Conservation (phyloP, 2,113 vertebrate genomes). For the Pelodiscus sinensis region DNA sequence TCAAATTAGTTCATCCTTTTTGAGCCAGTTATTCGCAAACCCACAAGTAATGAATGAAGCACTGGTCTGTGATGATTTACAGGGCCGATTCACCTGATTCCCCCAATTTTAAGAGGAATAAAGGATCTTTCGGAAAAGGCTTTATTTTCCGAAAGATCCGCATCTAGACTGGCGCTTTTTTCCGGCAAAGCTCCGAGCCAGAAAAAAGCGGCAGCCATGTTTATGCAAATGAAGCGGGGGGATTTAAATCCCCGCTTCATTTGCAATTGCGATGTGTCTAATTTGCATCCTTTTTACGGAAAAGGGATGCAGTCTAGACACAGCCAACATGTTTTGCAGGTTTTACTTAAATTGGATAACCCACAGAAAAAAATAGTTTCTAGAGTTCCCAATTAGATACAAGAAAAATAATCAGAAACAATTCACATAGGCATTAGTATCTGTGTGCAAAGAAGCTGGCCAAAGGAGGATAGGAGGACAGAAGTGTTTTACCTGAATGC, state of each 20-base stretch:
- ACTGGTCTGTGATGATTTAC: neutral
- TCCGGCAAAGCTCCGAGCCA: too few relatives aligned
- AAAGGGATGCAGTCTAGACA: too few relatives aligned
- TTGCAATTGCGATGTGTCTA: too few relatives aligned
- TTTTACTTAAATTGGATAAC: conserved; percentile 34
- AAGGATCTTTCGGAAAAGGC: too few relatives aligned
- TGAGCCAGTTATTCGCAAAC: neutral
- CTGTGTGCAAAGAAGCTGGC: conserved; percentile 45
- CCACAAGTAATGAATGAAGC: neutral
- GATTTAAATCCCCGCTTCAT: too few relatives aligned
- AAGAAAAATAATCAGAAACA: conserved; percentile 41
- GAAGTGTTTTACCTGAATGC: neutral
- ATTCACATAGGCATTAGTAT: conserved; percentile 35
- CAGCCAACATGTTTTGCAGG: conserved; percentile 9
- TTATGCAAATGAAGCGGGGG: too few relatives aligned
- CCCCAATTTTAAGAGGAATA: too few relatives aligned
- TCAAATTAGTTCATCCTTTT: neutral
- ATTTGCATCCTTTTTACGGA: too few relatives aligned
- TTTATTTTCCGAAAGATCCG: too few relatives aligned
- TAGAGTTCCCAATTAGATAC: conserved; percentile 20
- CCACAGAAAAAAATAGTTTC: conserved; percentile 26
- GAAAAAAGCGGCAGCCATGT: too few relatives aligned
- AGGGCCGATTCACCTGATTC: too few relatives aligned
- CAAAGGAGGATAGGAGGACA: neutral
- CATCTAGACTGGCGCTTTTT: too few relatives aligned